Evolutionary conservation across 2,113 vertebrate genomes (phyloP), one percentile per base, ranked within the genome.

Genomic region (Forbesichthys agassizii): DNA sequence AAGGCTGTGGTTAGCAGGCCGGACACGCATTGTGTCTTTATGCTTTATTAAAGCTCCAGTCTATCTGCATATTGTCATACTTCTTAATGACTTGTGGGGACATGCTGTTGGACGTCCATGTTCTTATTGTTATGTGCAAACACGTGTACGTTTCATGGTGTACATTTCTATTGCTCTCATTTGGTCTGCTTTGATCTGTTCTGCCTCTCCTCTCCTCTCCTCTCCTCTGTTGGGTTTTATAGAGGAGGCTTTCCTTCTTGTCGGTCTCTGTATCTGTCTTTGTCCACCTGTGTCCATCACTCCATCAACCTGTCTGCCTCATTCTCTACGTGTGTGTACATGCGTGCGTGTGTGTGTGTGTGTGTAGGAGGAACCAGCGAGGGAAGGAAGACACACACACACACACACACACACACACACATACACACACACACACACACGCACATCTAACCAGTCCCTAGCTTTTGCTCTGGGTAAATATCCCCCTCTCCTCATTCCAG

Each of bases 391-490:
- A 33, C 59, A 36, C 20, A 20, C 20, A 2, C 20, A 20, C 27
- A 27, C 27, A 27, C 27, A 4, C 58, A 2, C 18, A 3, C 27
- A 7, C 20, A 4, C 58, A 2, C 58, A 61, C 58, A 60, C 53
- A 12, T 1, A 1, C 58, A 2, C 58, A 6, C 18, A 33, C 18
- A 33, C 27, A 27, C 18, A 48, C 33, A 9, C 64, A 68, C 74
- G 78, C n/a, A 66, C 18, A 54, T 78, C 64, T 73, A 72, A 69
- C 9, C 18, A 60, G 46, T n/a, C 46, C 27, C 53, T 66, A 54
- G 55, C 48, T 65, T 55, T 66, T 66, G 66, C 63, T 46, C 65
- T n/a, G 56, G 65, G 69, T 57, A 78, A 78, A 85, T 78, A 56
- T 51, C 18, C 51, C 14, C 65, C 33, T 65, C 14, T 69, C 62